These are phyloP conservation scores for Chondrosia reniformis DNA, from an alignment of 37 sponge, comb jelly and placozoan genomes.

Conservation along the genomic window DNA sequence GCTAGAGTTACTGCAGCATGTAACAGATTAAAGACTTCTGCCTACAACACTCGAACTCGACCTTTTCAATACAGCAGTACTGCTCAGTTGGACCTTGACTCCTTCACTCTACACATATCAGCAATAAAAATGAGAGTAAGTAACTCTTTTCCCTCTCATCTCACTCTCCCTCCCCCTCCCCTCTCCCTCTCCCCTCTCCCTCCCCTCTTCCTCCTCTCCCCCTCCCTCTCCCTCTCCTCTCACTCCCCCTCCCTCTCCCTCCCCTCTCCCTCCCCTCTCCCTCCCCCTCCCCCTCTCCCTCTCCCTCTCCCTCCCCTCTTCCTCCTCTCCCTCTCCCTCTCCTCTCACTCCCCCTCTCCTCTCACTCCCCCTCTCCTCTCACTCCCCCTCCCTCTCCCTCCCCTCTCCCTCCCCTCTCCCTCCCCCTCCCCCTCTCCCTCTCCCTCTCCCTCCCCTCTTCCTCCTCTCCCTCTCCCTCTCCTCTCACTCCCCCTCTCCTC, in stretches of 20 bases:
- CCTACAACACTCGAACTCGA: constrained; percentile 40
- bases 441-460: neutral
- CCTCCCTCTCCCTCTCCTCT: neutral
- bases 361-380: too few species aligned
- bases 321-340: neutral
- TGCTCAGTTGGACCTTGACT: constrained; percentile 64
- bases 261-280: neutral
- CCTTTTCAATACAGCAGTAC: constrained; percentile 50
- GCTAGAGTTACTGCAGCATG: constrained; percentile 63
- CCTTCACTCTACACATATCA: constrained; percentile 1
- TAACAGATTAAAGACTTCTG: constrained; percentile 29
- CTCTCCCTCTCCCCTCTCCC: neutral
- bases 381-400: too few species aligned
- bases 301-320: neutral
- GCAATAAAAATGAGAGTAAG: constrained; percentile 13
- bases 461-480: neutral
- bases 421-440: neutral
- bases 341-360: neutral
- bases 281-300: neutral
- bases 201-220: neutral
- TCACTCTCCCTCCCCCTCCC: neutral
- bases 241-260: neutral
- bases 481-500: neutral
- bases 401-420: neutral
- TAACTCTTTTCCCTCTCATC: neutral